These are phyloP conservation scores for Scytalopus superciliaris DNA, from an alignment of 2,113 vertebrate species.

Conservation along the genomic window DNA sequence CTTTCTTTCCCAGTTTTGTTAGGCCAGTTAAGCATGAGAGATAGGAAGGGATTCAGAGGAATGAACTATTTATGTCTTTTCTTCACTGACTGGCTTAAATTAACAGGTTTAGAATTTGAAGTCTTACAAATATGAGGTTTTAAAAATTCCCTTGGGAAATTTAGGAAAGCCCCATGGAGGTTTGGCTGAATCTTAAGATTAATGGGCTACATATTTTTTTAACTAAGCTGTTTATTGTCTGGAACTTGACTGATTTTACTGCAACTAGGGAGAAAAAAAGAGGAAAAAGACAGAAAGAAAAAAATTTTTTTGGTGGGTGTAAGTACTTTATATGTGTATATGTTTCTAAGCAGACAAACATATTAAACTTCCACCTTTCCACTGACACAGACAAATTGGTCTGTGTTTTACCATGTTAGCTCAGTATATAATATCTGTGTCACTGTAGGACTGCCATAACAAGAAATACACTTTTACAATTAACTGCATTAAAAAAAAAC, in stretches of 20 bases:
- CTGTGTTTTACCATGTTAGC: neutral
- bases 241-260: neutral
- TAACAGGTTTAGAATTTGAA: neutral
- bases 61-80: neutral
- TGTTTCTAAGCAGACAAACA: neutral
- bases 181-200: slow-evolving; percentile 36
- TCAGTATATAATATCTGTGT: neutral
- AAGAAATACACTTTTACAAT: neutral
- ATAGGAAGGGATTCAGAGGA: neutral
- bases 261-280: neutral
- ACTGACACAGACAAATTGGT: neutral
- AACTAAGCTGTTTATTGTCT: slow-evolving; percentile 16
- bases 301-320: neutral
- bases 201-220: neutral
- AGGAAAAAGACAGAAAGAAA: neutral
- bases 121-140: slow-evolving; percentile 4
- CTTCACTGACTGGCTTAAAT: neutral
- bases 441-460: neutral
- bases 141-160: neutral
- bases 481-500: neutral
- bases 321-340: neutral
- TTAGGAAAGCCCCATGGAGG: neutral
- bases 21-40: neutral
- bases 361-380: neutral
- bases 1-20: neutral